Evolutionary conservation across 2,888 invertebrate genomes (phyloP), one percentile per base, ranked within the genome.

Genomic region (Anthoptus insignis): DNA sequence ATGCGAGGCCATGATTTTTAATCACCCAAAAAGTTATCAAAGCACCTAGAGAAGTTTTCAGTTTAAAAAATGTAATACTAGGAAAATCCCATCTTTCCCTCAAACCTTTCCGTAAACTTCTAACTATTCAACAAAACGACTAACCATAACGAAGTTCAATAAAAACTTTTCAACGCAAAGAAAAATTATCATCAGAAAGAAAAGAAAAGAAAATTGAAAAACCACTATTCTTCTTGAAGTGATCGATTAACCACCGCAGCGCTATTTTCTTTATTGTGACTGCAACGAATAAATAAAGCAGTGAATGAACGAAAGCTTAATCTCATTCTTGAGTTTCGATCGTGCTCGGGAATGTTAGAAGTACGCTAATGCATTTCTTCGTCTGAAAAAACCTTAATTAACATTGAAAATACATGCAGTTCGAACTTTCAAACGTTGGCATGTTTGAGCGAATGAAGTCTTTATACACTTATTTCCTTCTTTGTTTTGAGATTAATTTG

Each of bases 241-340:
- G 60, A 53, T 60, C 60, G 52, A 60, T 60, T 60, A 53, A 42
- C 42, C 42, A 4, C 42, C 53, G 53, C 52, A 53, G 52, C 32
- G 42, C 42, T 32, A 32, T 53, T 53, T 52, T 21, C 52, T 53
- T 53, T 52, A 53, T 45, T 32, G 42, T 53, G 60, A 45, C 21
- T 60, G 60, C 60, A 53, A n/a, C 22, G 60, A 60, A 60, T 60
- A 60, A 60, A 60, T 53, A 60, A 45, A 22, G 22, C 32, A 29
- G 53, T 45, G 52, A 60, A 59, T 52, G 27, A 59, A 59, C 34
- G 34, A 59, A 60, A 53, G 45, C 32, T 53, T 60, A 52, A 60
- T 60, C 52, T 60, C 52, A 32, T 32, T 39, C 39, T 32, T 45
- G 21, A 56, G 24, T 60, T 53, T 32, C 21, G 9, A 19, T 21